phyloP scores from a whole-genome alignment of 2,888 invertebrate species.

The Lacanobia wlatinum region DNA sequence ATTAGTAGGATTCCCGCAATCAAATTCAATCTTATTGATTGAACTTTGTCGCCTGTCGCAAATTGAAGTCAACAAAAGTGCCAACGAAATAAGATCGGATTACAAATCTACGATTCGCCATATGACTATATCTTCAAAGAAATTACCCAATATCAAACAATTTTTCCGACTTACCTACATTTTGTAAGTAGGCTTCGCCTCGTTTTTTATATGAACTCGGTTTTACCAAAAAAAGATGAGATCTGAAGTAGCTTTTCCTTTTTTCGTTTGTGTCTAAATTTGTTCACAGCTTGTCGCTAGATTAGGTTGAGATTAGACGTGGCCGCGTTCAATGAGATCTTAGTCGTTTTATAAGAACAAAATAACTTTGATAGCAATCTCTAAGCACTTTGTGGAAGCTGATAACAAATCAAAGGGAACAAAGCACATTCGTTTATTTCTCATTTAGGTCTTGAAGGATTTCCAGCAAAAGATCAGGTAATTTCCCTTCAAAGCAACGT shows the following conservation, averaged over 20 bases:
- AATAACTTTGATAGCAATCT: conserved; percentile 41
- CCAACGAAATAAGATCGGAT: background rate
- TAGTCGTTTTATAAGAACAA: conserved; percentile 48
- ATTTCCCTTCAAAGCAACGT: conserved; percentile 39
- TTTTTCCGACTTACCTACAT: conserved; percentile 74
- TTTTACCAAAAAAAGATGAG: conserved; percentile 66
- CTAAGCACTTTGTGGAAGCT: conserved; percentile 15
- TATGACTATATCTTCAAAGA: conserved; percentile 11
- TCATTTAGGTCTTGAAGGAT: conserved; percentile 12
- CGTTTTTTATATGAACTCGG: conserved; percentile 70
- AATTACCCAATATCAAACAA: conserved; percentile 52
- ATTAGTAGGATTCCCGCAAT: too few relatives aligned
- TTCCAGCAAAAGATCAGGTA: conserved; percentile 8
- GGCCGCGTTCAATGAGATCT: conserved; percentile 62
- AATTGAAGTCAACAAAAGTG: background rate
- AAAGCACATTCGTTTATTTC: conserved; percentile 14
- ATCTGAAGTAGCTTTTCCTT: conserved; percentile 59
- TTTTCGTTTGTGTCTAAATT: conserved; percentile 67
- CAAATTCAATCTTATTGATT: background rate
- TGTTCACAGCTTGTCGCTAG: conserved; percentile 76
- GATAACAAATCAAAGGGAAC: conserved; percentile 33
- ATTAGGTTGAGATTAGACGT: conserved; percentile 73
- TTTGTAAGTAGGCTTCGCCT: conserved; percentile 76
- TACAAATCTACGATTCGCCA: background rate
- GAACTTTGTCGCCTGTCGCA: background rate